phyloP scores from a whole-genome alignment of 2,888 invertebrate genomes.

The Elegia similella region DNA sequence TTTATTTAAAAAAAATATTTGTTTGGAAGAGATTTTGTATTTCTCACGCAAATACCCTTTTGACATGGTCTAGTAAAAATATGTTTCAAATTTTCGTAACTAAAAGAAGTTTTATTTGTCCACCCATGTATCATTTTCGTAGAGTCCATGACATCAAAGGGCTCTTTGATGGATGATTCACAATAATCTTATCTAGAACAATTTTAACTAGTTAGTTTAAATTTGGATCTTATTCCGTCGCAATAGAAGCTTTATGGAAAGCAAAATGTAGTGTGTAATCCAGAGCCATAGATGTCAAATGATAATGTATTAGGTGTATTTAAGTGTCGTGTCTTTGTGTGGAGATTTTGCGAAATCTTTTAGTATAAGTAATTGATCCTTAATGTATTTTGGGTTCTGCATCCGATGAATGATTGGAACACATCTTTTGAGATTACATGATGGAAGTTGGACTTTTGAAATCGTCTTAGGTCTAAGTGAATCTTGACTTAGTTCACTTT shows the following conservation, averaged over 20 bases:
- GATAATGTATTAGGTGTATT: slow-evolving; percentile 14
- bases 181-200: background rate
- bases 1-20: too few species aligned
- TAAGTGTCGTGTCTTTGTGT: background rate
- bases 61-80: too few species aligned
- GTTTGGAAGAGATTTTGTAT: too few species aligned
- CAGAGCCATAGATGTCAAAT: slow-evolving; percentile 14
- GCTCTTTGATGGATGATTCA: slow-evolving; percentile 1
- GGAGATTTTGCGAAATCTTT: slow-evolving; percentile 15
- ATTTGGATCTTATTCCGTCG: background rate
- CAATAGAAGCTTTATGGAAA: background rate
- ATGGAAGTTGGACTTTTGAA: background rate
- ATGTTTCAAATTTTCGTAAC: background rate
- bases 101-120: background rate
- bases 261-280: background rate
- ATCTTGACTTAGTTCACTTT: too few species aligned
- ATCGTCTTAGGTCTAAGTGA: too few species aligned
- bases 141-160: slow-evolving; percentile 2
- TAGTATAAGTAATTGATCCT: background rate
- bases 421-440: background rate
- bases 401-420: background rate
- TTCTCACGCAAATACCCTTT: too few species aligned
- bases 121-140: slow-evolving; percentile 4
- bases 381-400: background rate
- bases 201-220: background rate